Evolutionary conservation across 2,797 vertebrate species (phyloP).

Genomic region (Esox lucius): DNA sequence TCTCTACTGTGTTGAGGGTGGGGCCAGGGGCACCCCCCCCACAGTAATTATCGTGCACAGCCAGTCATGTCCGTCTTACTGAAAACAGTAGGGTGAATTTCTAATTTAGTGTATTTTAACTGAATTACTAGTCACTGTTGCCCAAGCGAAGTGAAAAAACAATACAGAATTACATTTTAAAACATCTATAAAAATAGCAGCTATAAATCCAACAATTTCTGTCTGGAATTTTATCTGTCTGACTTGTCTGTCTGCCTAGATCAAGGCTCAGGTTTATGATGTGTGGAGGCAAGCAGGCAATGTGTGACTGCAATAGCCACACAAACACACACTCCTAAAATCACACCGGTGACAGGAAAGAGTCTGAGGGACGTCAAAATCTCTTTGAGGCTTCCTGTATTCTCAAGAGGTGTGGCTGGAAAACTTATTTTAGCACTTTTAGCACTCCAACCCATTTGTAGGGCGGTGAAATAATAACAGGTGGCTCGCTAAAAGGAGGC

Average conservation of each 20-base stretch:
- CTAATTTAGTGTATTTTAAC: too few relatives aligned
- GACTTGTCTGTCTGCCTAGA: neutral
- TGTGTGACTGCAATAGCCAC: neutral
- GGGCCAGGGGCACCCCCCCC: neutral
- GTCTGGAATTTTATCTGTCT: too few relatives aligned
- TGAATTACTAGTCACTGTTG: too few relatives aligned
- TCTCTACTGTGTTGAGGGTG: neutral
- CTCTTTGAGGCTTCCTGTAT: neutral
- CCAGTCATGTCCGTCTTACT: neutral
- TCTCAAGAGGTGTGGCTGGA: neutral
- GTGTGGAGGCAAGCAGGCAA: neutral
- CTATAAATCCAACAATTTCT: too few relatives aligned
- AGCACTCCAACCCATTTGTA: neutral
- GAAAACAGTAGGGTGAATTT: too few relatives aligned
- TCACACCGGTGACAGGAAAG: neutral
- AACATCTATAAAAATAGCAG: too few relatives aligned
- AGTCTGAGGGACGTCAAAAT: neutral
- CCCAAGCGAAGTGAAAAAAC: too few relatives aligned
- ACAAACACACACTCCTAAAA: neutral
- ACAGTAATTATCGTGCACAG: neutral
- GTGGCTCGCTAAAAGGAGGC: neutral
- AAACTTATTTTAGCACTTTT: neutral
- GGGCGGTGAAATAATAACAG: neutral
- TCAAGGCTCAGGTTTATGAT: neutral
- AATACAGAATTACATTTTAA: too few relatives aligned